These are phyloP conservation scores for Microcaecilia unicolor DNA, from an alignment of 2,797 vertebrate genomes.

Conservation along the genomic window DNA sequence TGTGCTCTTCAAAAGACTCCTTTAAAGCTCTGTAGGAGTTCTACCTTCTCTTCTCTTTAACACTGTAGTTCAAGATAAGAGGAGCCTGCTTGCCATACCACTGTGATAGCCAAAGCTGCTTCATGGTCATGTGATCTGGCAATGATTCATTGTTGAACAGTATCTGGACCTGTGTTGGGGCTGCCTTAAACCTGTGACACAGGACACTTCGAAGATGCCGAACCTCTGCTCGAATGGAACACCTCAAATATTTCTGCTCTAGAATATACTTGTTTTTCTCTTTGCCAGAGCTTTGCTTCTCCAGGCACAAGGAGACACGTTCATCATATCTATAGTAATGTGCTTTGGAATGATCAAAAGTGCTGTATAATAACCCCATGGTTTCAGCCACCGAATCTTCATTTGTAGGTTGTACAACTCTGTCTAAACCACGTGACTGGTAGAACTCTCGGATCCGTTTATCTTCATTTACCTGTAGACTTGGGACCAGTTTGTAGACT, in stretches of 20 bases:
- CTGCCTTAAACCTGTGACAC: constrained; percentile 79
- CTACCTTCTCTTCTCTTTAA: constrained; percentile 84
- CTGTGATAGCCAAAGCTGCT: constrained; percentile 86
- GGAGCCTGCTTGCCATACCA: constrained; percentile 95
- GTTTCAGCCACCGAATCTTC: constrained; percentile 75
- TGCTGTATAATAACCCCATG: constrained; percentile 80
- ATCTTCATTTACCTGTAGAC: constrained; percentile 93
- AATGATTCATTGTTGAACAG: constrained; percentile 84
- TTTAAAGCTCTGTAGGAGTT: no score
- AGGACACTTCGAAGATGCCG: constrained; percentile 85
- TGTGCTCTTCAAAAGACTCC: no score
- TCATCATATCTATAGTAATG: constrained; percentile 96
- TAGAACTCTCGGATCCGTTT: constrained; percentile 93
- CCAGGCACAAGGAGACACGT: constrained; percentile 88
- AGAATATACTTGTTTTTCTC: no score
- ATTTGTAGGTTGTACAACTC: constrained; percentile 76
- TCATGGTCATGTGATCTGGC: constrained; percentile 96
- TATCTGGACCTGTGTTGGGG: constrained; percentile 87
- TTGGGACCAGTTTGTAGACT: constrained; percentile 92
- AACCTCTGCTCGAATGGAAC: constrained; percentile 86
- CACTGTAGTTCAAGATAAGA: constrained; percentile 86
- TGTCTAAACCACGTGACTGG: constrained; percentile 87
- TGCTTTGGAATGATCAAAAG: constrained; percentile 88
- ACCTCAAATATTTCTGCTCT: constrained; percentile 95
- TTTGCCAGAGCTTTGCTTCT: constrained; percentile 84